Conservation (phyloP, 2,888 invertebrate genomes). For the Eucera pruinosa region DNA sequence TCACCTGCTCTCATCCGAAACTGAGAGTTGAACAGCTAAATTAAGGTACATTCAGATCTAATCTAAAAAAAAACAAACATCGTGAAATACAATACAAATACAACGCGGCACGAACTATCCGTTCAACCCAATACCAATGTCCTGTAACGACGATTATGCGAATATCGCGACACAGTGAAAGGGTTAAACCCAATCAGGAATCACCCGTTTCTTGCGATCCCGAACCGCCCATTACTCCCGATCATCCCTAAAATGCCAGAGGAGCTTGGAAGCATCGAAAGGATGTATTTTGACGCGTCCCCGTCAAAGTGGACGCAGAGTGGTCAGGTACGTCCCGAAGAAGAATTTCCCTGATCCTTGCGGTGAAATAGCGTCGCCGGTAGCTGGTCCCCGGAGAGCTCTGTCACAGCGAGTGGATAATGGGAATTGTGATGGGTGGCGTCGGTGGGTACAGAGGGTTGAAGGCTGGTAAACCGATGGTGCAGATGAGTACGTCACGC, state of each 20-base stretch:
- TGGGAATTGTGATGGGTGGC: constrained; percentile 81
- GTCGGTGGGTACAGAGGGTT: constrained; percentile 67
- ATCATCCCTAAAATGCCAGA: background rate
- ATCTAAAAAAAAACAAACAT: no score
- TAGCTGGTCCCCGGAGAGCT: constrained; percentile 80
- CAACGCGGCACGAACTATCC: no score
- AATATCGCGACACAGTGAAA: no score
- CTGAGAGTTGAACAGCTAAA: no score
- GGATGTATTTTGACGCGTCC: constrained; percentile 41
- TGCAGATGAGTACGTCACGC: constrained; percentile 83
- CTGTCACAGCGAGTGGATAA: constrained; percentile 83
- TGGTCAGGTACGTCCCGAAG: constrained; percentile 54
- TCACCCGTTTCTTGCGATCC: no score
- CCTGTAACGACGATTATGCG: no score
- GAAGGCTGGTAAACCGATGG: constrained; percentile 73
- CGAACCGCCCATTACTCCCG: background rate
- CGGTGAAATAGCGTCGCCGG: constrained; percentile 55
- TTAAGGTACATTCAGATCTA: no score
- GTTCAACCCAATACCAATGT: no score
- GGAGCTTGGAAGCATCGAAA: background rate
- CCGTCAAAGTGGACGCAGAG: constrained; percentile 44
- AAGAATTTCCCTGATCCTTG: constrained; percentile 46
- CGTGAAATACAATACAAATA: no score
- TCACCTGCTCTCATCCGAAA: no score
- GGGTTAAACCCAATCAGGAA: no score